A percentile compares a stretch with the other conserved stretches of the same genome.
Evolutionary conservation across 2,797 vertebrate genomes (phyloP).

Genomic region (Periophthalmus magnuspinnatus): DNA sequence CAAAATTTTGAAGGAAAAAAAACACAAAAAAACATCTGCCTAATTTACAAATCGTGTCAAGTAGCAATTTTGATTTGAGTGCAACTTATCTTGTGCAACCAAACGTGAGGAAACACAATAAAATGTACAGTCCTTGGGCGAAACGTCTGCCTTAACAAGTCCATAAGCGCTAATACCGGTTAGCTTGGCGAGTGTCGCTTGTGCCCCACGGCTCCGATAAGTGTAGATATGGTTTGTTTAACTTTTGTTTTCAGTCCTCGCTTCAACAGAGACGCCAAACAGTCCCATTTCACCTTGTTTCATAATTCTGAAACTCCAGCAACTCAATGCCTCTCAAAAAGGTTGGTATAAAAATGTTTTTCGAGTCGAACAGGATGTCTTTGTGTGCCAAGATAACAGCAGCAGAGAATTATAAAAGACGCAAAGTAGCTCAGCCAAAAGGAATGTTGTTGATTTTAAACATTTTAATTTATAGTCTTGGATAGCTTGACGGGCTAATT

Average conservation of each 20-base stretch:
- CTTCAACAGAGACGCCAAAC: conserved; percentile 21
- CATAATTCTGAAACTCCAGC: conserved; percentile 23
- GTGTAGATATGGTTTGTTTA: neutral
- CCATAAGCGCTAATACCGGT: conserved; percentile 17
- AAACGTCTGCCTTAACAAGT: conserved; percentile 39
- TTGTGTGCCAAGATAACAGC: neutral
- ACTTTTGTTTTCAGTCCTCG: neutral
- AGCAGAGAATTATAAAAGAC: neutral
- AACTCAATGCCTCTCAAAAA: neutral
- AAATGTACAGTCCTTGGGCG: conserved; percentile 17
- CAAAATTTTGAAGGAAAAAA: too few relatives aligned
- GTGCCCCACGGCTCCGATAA: conserved; percentile 19
- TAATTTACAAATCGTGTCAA: too few relatives aligned
- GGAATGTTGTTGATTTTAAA: too few relatives aligned
- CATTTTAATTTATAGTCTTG: too few relatives aligned
- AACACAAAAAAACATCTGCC: too few relatives aligned
- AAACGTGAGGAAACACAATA: conserved; percentile 24
- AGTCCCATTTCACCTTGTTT: conserved; percentile 48
- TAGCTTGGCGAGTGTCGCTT: conserved; percentile 18
- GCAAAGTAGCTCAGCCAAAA: too few relatives aligned
- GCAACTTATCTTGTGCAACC: neutral
- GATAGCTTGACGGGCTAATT: too few relatives aligned
- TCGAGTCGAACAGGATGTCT: neutral
- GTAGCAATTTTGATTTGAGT: neutral
- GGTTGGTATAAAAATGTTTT: neutral